phyloP scores from a whole-genome alignment of 2,888 invertebrate genomes.

The Taphrorychus bicolor region DNA sequence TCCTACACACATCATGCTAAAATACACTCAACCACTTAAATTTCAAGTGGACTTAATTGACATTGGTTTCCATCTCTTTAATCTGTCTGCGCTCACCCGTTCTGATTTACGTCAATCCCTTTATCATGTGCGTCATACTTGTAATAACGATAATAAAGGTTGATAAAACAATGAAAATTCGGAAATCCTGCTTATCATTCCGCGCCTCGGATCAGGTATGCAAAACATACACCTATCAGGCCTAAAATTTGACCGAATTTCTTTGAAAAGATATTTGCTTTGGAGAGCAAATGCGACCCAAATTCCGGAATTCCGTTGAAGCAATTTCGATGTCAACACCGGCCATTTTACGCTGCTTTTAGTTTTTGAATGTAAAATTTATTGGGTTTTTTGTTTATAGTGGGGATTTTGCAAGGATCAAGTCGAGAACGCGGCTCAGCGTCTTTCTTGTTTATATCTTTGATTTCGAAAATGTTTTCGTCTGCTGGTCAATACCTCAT shows the following conservation, averaged over 20 bases:
- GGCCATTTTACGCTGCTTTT: constrained; percentile 31
- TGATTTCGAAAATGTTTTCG: not conserved
- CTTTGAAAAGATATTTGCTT: constrained; percentile 26
- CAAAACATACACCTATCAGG: not conserved
- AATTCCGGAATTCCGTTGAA: constrained; percentile 32
- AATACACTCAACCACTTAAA: constrained; percentile 18
- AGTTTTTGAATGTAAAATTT: constrained; percentile 27
- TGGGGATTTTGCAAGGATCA: constrained; percentile 15
- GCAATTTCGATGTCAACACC: constrained; percentile 36
- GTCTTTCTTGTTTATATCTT: not conserved
- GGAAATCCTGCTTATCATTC: not conserved
- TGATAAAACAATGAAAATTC: constrained; percentile 12
- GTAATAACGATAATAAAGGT: constrained; percentile 18
- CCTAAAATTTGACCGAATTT: constrained; percentile 26
- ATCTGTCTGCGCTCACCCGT: constrained; percentile 4
- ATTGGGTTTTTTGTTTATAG: constrained; percentile 24
- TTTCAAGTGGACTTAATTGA: constrained; percentile 16
- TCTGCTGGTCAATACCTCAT: no score
- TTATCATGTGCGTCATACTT: constrained; percentile 33
- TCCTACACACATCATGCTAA: not conserved
- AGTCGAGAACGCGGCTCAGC: not conserved
- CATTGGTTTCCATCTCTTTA: constrained; percentile 11
- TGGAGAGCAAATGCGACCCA: constrained; percentile 29
- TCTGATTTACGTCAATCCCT: constrained; percentile 31
- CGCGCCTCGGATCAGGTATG: not conserved